These are phyloP conservation scores for Dromaius novaehollandiae DNA, from an alignment of 2,113 vertebrate genomes.

Conservation along the genomic window DNA sequence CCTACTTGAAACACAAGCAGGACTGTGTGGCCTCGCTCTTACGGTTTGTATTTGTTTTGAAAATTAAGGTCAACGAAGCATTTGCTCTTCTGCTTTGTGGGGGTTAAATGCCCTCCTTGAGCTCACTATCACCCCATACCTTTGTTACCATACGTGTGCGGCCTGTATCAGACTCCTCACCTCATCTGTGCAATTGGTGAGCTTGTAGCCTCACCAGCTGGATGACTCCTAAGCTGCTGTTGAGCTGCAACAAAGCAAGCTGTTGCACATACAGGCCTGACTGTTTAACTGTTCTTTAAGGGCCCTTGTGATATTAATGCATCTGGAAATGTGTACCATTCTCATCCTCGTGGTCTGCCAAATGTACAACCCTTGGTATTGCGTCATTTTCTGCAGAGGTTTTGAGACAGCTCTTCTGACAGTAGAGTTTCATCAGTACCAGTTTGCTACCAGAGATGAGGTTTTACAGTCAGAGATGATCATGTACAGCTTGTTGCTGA, in stretches of 20 bases:
- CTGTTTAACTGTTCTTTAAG: neutral
- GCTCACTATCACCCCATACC: no score
- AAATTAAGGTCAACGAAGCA: neutral
- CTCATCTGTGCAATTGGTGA: neutral
- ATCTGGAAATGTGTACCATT: neutral
- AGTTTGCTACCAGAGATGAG: neutral
- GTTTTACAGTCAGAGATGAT: neutral
- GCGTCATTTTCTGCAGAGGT: neutral
- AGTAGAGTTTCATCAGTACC: neutral
- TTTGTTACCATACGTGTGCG: no score
- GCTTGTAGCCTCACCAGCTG: neutral
- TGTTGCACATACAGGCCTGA: neutral
- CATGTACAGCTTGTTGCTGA: neutral
- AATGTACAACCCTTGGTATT: accelerated
- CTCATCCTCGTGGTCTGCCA: neutral
- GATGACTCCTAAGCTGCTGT: neutral
- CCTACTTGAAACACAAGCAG: neutral
- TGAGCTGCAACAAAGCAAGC: neutral
- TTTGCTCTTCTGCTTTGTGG: neutral
- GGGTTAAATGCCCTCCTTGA: neutral
- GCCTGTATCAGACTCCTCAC: neutral
- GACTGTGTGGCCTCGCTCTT: neutral
- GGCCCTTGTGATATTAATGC: neutral
- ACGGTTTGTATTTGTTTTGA: neutral
- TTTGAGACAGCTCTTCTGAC: neutral